Evolutionary conservation across 2,888 invertebrate genomes (phyloP), one percentile per base, ranked within the genome.

Genomic region (Latheticus oryzae): DNA sequence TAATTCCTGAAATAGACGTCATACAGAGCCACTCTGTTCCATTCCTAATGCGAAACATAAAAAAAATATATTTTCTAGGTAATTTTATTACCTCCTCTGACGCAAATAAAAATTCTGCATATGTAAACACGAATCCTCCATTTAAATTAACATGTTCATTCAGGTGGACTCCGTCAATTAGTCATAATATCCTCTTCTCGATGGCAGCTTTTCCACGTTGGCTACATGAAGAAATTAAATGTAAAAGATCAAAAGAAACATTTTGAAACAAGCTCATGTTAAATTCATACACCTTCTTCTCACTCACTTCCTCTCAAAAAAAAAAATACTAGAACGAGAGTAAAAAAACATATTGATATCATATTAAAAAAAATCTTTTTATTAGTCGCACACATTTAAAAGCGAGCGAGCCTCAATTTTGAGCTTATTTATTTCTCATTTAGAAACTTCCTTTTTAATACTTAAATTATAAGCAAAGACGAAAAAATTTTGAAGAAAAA

Each of bases 351-450:
- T 19, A 24, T 17, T 11, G 21, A 28, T 38, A 51, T n/a, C 40
- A 51, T 40, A 40, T 40, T 4, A 5, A 28, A 48, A 50, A 43
- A 48, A 17, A 23, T 48, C 13, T 33, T 19, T 35, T 47, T 33
- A 33, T 32, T 32, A 33, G 24, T 33, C 30, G 23, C 23, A 13
- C 33, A 30, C 16, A 21, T 32, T 21, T 21, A 19, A 48, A 48
- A 35, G 47, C 28, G 9, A 24, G 33, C 17, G 23, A 24, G 19
- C 11, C 23, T 13, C 33, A 21, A 19, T 26, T 45, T 30, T 40
- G 21, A 51, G 51, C 51, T 40, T 51, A 51, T 51, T 51, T 51
- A 51, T 40, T 51, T 51, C 51, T 40, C 51, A 51, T 51, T 51
- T 51, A 51, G 30, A 51, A 51, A 40, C 51, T 51, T 51, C 26